Evolutionary conservation across 2,113 vertebrate species (phyloP).

Genomic region (Climacteris rufus): DNA sequence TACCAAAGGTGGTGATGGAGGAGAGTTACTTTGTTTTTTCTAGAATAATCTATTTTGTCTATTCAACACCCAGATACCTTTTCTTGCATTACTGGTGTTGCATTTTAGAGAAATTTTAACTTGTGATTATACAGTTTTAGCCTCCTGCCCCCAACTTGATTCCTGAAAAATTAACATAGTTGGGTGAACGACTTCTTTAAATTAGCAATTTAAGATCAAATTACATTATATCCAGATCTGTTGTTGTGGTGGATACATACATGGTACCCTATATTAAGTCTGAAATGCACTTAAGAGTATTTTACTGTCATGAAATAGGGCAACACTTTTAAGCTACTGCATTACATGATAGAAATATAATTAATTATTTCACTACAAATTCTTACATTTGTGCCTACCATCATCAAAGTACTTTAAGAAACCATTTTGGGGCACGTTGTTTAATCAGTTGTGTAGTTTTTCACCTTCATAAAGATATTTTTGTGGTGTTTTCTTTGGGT

Average conservation of each 20-base stretch:
- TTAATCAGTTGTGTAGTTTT: background rate
- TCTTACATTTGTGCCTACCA: background rate
- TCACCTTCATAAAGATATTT: background rate
- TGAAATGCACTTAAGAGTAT: background rate
- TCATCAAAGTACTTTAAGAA: background rate
- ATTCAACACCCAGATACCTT: background rate
- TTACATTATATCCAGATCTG: background rate
- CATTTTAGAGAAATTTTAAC: background rate
- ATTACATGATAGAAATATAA: background rate
- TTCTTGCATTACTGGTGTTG: background rate
- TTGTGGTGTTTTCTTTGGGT: background rate
- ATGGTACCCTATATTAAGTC: background rate
- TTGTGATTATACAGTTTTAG: background rate
- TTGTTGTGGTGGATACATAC: background rate
- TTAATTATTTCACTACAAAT: too few species aligned
- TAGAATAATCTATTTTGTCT: slow-evolving; percentile 9
- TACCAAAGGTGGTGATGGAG: background rate
- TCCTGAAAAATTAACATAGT: background rate
- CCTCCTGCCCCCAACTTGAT: background rate
- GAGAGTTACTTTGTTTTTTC: slow-evolving; percentile 39
- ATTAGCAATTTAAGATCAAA: background rate
- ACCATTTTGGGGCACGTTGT: background rate
- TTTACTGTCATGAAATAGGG: background rate
- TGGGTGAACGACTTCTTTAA: background rate
- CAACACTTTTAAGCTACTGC: background rate